phyloP scores from a whole-genome alignment of 1,140 invertebrate genomes.

The Apis cerana region DNA sequence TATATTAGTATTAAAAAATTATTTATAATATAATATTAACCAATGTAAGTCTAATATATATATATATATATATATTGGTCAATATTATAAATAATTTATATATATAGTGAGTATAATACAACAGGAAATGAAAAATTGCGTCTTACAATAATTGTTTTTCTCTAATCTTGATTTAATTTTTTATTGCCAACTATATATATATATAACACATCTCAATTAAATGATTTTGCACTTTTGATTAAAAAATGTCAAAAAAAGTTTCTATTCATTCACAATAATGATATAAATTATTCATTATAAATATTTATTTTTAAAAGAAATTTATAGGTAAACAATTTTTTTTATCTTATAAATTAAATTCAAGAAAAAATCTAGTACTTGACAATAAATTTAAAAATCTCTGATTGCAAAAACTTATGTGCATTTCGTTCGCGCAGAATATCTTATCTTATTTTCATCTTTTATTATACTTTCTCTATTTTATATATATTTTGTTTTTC shows the following conservation, averaged over 20 bases:
- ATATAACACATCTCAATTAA: not conserved
- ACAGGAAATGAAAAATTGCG: not conserved
- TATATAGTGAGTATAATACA: not conserved
- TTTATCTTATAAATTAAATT: not conserved
- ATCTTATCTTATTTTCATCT: constrained; percentile 21
- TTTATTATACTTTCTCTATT: not conserved
- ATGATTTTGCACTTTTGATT: not conserved
- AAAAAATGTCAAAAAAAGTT: not conserved
- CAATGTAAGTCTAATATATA: not conserved
- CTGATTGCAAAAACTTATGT: not conserved
- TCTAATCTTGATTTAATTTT: not conserved
- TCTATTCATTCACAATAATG: not conserved
- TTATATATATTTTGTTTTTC: not conserved
- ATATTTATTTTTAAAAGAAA: not conserved
- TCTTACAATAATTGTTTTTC: not conserved
- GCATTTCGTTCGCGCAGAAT: constrained; percentile 1
- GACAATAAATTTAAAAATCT: not conserved
- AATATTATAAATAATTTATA: too few relatives aligned
- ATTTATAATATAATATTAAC: too few relatives aligned
- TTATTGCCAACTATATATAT: not conserved
- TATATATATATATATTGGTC: not conserved
- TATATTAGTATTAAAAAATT: too few relatives aligned
- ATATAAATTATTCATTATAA: not conserved
- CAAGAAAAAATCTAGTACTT: not conserved
- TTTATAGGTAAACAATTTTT: not conserved